These are phyloP conservation scores for Habropoda laboriosa DNA, from an alignment of 1,140 invertebrate species.

Conservation along the genomic window DNA sequence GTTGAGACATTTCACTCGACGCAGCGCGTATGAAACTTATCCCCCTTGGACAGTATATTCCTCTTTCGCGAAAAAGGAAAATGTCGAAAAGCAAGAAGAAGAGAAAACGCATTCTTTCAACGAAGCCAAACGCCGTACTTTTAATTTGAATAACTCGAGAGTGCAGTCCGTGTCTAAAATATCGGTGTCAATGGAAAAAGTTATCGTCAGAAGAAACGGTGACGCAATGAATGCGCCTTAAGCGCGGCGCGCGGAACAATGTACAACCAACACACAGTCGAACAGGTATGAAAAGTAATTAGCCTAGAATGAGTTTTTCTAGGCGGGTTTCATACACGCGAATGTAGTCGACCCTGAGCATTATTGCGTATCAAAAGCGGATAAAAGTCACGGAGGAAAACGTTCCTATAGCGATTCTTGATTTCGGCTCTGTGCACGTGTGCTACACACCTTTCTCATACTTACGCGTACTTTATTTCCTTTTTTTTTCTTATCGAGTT, in stretches of 20 bases:
- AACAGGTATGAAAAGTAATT: slow-evolving; percentile 48
- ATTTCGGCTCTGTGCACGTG: background rate
- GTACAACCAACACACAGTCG: background rate
- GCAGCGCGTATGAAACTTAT: background rate
- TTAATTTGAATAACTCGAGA: background rate
- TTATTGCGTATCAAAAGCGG: slow-evolving; percentile 37
- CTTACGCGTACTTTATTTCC: too few relatives aligned
- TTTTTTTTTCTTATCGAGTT: too few relatives aligned
- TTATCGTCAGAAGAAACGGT: background rate
- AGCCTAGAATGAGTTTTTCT: slow-evolving; percentile 50
- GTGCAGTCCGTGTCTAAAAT: background rate
- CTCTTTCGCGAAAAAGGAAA: background rate
- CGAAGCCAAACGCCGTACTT: background rate
- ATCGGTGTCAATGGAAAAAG: background rate
- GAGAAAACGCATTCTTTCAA: too few relatives aligned
- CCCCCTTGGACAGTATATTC: background rate
- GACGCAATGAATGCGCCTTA: slow-evolving; percentile 4
- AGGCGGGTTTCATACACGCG: slow-evolving; percentile 14
- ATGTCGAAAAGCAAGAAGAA: background rate
- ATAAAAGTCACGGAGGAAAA: slow-evolving; percentile 11
- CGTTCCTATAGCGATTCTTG: background rate
- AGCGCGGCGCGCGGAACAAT: slow-evolving; percentile 15
- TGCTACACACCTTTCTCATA: too few relatives aligned
- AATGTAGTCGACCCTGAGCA: slow-evolving; percentile 44
- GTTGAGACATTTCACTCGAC: background rate